Evolutionary conservation across 2,888 invertebrate species (phyloP).

Genomic region (Sarcophaga subvicina): DNA sequence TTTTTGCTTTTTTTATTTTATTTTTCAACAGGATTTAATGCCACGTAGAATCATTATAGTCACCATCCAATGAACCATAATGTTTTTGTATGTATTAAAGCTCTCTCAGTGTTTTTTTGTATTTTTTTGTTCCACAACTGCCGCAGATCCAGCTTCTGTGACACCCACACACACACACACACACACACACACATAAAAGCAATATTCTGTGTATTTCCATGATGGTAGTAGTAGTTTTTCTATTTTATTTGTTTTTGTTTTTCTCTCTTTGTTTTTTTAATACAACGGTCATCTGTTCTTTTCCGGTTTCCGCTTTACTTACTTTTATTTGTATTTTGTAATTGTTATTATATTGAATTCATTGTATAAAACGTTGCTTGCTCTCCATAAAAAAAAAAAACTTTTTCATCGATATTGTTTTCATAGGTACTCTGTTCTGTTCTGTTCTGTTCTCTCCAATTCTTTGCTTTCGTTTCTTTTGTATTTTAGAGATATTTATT

Average conservation of each 20-base stretch:
- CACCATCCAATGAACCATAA: constrained; percentile 64
- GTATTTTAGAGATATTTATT: background rate
- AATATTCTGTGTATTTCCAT: background rate
- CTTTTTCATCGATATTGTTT: constrained; percentile 34
- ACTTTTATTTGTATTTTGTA: constrained; percentile 67
- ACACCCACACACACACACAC: background rate
- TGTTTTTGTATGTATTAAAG: constrained; percentile 32
- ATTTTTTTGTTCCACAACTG: background rate
- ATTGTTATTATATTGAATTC: constrained; percentile 66
- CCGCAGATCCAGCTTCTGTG: background rate
- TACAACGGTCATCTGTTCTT: constrained; percentile 73
- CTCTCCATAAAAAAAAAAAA: background rate
- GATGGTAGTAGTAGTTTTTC: constrained; percentile 9
- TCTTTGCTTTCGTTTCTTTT: constrained; percentile 2
- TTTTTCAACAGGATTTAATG: constrained; percentile 43
- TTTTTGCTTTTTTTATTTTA: background rate
- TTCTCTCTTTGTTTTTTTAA: constrained; percentile 51
- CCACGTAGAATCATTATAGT: constrained; percentile 60
- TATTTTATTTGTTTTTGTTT: constrained; percentile 31
- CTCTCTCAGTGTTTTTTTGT: background rate
- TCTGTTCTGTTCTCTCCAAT: background rate
- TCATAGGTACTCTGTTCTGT: background rate
- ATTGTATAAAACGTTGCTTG: constrained; percentile 49
- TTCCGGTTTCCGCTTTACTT: constrained; percentile 67
- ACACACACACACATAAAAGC: background rate